Evolutionary conservation across 2,797 vertebrate genomes (phyloP), one percentile per base, ranked within the genome.

Genomic region (Harpagifer antarcticus): DNA sequence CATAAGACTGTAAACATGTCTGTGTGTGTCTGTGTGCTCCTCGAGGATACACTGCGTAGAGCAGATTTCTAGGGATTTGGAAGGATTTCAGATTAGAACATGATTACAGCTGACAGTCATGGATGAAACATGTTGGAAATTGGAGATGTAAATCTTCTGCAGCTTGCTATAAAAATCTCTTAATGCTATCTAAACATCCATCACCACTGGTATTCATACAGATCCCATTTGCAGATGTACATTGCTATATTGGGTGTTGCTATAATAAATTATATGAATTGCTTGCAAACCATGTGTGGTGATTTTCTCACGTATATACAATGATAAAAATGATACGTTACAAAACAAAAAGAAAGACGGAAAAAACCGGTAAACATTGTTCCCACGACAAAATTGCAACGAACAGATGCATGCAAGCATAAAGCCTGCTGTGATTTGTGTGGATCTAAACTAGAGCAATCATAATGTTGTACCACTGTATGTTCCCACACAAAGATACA

Each of bases 61-160:
- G 23, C 69, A 85, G 87, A 93, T 94, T 90, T 92, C 78, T 61
- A 90, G 72, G 88, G 91, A 93, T 94, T 93, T 92, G 81, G 83
- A 90, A 78, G 90, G 89, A 93, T 94, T 94, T 92, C 84, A 92
- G 92, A 93, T 93, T 92, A 93, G 83, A 85, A 54, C 68, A 72
- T 88, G 87, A 93, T 92, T 90, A 91, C 85, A 88, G 64, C 82
- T 70, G 54, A 47, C 65, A 81, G 86, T 57, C 66, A 78, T 68
- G 72, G 81, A 86, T 86, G 48, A 84, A 81, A 77, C 76, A 78
- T 79, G 76, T 50, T 68, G 79, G 73, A 70, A 80, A 87, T 45
- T 61, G 77, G 77, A 81, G 70, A 87, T 82, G 69, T 72, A 87
- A 91, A 86, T 83, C 78, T 81, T 62, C 78, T 62, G 55, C 14